Evolutionary conservation across 1,140 invertebrate species (phyloP), one percentile per base, ranked within the genome.

Genomic region (Drosophila sp.): DNA sequence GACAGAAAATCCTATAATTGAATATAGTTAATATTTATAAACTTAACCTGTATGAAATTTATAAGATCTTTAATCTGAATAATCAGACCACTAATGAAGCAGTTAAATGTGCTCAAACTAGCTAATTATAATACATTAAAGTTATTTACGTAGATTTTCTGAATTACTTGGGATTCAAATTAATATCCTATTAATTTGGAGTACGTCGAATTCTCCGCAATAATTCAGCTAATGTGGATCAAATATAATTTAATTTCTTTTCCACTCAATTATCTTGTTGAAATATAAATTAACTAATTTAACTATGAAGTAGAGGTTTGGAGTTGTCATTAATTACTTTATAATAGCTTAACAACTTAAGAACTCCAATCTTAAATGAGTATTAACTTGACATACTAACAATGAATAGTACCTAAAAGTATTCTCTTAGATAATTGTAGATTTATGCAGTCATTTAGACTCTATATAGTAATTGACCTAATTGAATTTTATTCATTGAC

Each of bases 221-320:
- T 2, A 7, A 14, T 50, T n/a, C 7, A 50, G 7, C n/a, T 29
- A 14, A 50, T 48, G 45, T 25, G 25, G 8, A 50, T 8, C 25
- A 50, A 50, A 50, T 50, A 32, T 13, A 25, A 50, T 4, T 50
- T 50, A 29, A 50, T 50, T 14, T 29, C 13, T 50, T 50, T 50
- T 50, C 27, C 27, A 29, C 46, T 50, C 46, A 50, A 50, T 50
- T 50, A 50, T 32, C 13, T 14, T 48, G 25, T 14, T 50, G 14
- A 14, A 14, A 29, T 50, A 50, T 13, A 29, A 32, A 50, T 50
- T 50, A 53, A 18, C 13, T 53, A 34, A 51, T 34, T 51, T 34
- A 34, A 29, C 7, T 11, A 34, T 13, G 13, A 11, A 34, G 4
- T n/a, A 13, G 18, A 13, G 36, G 25, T 29, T n/a, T n/a, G 3